phyloP scores from a whole-genome alignment of 2,113 vertebrate genomes.

The Passer montanus region DNA sequence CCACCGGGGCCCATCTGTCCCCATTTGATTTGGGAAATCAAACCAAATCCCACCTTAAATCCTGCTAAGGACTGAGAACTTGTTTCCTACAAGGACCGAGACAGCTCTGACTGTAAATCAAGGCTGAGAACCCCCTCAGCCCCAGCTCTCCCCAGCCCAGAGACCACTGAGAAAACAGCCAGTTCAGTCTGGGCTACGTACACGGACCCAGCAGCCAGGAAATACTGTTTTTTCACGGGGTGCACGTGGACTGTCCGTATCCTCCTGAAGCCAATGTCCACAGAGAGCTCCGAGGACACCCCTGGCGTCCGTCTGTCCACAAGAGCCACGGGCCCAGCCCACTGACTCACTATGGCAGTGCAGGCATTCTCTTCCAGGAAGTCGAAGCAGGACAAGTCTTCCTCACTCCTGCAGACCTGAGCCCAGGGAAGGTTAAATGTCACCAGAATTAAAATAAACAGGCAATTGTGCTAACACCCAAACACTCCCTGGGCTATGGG shows the following conservation, averaged over 20 bases:
- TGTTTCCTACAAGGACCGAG: background rate
- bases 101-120: accelerated
- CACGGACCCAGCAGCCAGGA: slow-evolving; percentile 79
- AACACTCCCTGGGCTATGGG: background rate
- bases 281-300: slow-evolving; percentile 69
- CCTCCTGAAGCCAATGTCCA: slow-evolving; percentile 58
- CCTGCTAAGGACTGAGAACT: background rate
- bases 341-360: slow-evolving; percentile 76
- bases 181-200: slow-evolving; percentile 6
- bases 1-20: background rate
- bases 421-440: background rate
- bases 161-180: background rate
- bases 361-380: slow-evolving; percentile 79
- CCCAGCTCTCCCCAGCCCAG: background rate
- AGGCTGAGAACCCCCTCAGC: background rate
- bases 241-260: slow-evolving; percentile 84
- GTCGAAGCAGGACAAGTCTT: slow-evolving; percentile 80
- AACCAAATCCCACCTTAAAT: background rate
- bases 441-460: accelerated
- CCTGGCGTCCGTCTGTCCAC: slow-evolving; percentile 83
- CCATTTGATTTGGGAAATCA: background rate
- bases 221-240: slow-evolving; percentile 82
- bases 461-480: accelerated
- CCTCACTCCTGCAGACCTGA: slow-evolving; percentile 79
- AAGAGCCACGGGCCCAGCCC: slow-evolving; percentile 74